Conservation (phyloP, 2,888 invertebrate species). For the Selenia dentaria region DNA sequence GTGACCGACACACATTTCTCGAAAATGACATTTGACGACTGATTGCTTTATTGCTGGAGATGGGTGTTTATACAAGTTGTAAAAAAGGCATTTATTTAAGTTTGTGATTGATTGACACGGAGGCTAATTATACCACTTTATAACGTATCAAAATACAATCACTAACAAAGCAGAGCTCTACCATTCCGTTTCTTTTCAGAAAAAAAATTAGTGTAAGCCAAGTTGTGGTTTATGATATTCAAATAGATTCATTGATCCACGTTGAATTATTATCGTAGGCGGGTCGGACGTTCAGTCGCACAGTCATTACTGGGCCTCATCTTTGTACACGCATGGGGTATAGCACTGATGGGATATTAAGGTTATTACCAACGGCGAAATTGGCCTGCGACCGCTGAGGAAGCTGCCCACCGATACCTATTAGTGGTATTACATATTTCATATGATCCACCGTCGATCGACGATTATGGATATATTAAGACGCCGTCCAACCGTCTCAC, state of each 20-base stretch:
- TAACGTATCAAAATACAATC: too few species aligned
- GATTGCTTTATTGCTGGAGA: constrained; percentile 47
- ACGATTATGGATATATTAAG: constrained; percentile 80
- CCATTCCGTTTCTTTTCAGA: too few species aligned
- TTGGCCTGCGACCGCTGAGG: constrained; percentile 82
- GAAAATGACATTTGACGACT: constrained; percentile 64
- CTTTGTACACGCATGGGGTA: constrained; percentile 75
- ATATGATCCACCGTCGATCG: constrained; percentile 74
- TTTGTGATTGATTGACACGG: too few species aligned
- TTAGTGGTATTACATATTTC: constrained; percentile 82
- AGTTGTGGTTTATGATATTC: constrained; percentile 10
- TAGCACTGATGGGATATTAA: constrained; percentile 78
- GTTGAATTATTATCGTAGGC: constrained; percentile 56
- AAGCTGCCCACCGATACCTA: constrained; percentile 79
- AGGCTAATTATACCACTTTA: too few species aligned
- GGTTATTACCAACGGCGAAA: constrained; percentile 79
- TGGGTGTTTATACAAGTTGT: constrained; percentile 11
- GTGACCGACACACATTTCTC: constrained; percentile 63
- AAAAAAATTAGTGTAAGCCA: too few species aligned
- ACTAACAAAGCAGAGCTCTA: too few species aligned
- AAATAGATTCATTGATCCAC: constrained; percentile 54
- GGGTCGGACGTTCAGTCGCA: constrained; percentile 52
- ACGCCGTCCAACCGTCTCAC: constrained; percentile 70
- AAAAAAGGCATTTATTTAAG: too few species aligned
- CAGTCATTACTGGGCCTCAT: constrained; percentile 69